Base-by-base conservation (phyloP, 1,140 invertebrate species). In the Papilio dardanus region DNA sequence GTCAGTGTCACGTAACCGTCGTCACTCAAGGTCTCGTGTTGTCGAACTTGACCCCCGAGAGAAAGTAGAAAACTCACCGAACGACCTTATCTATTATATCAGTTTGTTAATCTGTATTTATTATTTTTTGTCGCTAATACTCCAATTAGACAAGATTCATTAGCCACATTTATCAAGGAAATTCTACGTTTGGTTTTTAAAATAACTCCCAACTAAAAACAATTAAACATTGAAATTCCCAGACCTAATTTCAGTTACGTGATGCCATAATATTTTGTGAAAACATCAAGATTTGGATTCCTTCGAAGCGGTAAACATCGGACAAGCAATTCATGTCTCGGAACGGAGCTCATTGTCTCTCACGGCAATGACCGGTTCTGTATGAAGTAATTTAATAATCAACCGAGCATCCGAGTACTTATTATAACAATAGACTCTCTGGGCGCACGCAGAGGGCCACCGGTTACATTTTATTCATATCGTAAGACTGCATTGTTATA, bases 391-490 rank as follows among this genome's bases (percentile, higher is more conserved):
- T 54, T 54, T 21, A 54, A 54, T 54, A 54, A 54, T 54, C 50
- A 54, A 54, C 7, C 2, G 21, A 54, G 2, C 8, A 54, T 24
- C 21, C 21, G 3, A 54, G 50, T 21, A 46, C 10, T 24, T 24
- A 54, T 54, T 54, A 54, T 19, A 54, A 54, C 50, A 54, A 54
- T 54, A 24, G 50, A 12, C 50, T 54, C 50, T 24, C 50, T 54
- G 21, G 2, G 16, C 42, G 5, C 16, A 12, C 14, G 42, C 42
- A 24, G n/a, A 10, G 21, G 19, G 50, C 7, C 50, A 54, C 21
- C 50, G 21, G 8, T 24, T 12, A 1, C 19, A 46, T n/a, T 16
- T 46, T 46, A 46, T 46, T 7, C 42, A n/a, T 46, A 46, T 46
- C 42, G n/a, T n/a, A n/a, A 6, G 14, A 10, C 6, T 37, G 35